A percentile compares a stretch with the other conserved stretches of the same genome.
phyloP scores from a whole-genome alignment of 2,113 vertebrate species.

The Cyrtonyx montezumae region DNA sequence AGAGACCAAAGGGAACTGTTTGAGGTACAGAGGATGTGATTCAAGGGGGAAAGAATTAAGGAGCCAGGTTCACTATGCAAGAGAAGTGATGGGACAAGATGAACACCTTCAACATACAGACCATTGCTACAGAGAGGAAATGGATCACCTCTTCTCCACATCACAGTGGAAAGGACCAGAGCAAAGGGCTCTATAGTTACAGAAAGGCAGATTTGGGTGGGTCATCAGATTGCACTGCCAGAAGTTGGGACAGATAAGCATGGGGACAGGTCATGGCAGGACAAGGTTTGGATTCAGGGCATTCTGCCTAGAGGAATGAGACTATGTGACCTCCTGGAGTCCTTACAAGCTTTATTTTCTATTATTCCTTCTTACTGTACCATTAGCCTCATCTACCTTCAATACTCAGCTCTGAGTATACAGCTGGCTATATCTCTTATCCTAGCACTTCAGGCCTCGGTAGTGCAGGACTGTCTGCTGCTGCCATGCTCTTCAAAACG shows the following conservation, averaged over 20 bases:
- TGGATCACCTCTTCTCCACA: background rate
- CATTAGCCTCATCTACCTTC: background rate
- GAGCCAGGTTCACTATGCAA: accelerated
- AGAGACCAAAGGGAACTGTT: background rate
- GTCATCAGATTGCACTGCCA: too few species aligned
- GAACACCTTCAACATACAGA: accelerated
- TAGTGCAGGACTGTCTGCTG: background rate
- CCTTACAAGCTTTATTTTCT: background rate
- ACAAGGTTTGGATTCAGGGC: background rate
- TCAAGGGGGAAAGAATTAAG: background rate
- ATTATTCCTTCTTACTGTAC: background rate
- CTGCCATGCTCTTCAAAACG: background rate
- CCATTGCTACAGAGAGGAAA: background rate
- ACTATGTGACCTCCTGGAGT: too few species aligned
- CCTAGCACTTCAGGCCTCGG: constrained; percentile 8
- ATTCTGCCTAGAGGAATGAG: background rate
- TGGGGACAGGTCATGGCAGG: accelerated
- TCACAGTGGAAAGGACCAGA: background rate
- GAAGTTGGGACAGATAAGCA: background rate
- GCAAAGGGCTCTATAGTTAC: too few species aligned
- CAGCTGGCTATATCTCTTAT: background rate
- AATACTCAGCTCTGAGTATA: background rate
- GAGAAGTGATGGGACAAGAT: background rate
- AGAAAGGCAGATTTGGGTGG: background rate
- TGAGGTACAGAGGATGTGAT: accelerated